Conservation (phyloP, 1,140 invertebrate genomes). For the Drosophila melanogaster region DNA sequence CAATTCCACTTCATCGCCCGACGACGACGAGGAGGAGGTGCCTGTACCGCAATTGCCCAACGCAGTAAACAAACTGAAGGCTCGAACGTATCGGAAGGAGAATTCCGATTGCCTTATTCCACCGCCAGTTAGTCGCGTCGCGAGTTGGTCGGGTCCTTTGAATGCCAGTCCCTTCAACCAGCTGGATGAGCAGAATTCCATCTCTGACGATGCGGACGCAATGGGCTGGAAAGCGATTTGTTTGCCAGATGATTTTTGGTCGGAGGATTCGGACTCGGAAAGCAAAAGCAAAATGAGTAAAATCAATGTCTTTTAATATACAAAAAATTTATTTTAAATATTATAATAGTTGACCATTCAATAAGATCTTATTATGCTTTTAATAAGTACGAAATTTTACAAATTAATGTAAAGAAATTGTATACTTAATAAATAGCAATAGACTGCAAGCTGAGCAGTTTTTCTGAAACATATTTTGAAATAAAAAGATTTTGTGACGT, state of each 20-base stretch:
- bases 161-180: neutral
- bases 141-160: conserved; percentile 3
- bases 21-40: conserved; percentile 2
- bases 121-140: conserved; percentile 5
- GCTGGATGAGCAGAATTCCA: neutral
- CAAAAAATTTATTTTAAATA: neutral
- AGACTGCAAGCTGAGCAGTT: too few species aligned
- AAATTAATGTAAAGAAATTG: too few species aligned
- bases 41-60: too few species aligned
- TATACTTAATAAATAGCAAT: too few species aligned
- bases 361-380: too few species aligned
- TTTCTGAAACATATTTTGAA: neutral
- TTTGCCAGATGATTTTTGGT: conserved; percentile 11
- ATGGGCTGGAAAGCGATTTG: conserved; percentile 4
- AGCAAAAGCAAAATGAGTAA: too few species aligned
- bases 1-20: neutral
- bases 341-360: too few species aligned
- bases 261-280: neutral
- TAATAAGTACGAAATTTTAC: too few species aligned
- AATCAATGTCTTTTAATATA: too few species aligned
- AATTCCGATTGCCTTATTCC: neutral
- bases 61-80: neutral
- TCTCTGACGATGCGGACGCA: neutral
- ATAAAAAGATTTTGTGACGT: neutral
- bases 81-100: neutral